Conservation (phyloP, 2,888 invertebrate genomes). For the Alcis repandata region DNA sequence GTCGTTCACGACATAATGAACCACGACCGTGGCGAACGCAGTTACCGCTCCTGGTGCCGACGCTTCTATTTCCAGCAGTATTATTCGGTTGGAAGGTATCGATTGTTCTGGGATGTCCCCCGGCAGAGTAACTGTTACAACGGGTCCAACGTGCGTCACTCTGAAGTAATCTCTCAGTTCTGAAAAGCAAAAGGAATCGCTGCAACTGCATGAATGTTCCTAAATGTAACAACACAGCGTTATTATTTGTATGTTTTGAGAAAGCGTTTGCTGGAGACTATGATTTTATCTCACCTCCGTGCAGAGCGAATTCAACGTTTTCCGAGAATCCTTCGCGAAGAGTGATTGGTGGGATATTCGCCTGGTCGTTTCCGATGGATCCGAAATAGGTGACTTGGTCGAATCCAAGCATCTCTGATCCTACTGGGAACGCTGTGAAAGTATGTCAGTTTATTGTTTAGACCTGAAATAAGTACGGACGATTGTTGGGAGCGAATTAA, state of each 20-base stretch:
- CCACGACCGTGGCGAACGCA: slow-evolving; percentile 51
- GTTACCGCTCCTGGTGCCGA: slow-evolving; percentile 43
- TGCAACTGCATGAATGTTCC: neutral
- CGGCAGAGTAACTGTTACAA: slow-evolving; percentile 16
- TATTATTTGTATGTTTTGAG: neutral
- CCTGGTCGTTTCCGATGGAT: slow-evolving; percentile 42
- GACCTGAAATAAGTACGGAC: too few relatives aligned
- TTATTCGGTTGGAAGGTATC: slow-evolving; percentile 49
- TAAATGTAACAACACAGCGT: neutral
- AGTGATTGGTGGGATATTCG: slow-evolving; percentile 49
- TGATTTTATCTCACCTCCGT: slow-evolving; percentile 4
- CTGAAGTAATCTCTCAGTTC: slow-evolving; percentile 23
- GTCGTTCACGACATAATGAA: slow-evolving; percentile 42
- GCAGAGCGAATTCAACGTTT: slow-evolving; percentile 47
- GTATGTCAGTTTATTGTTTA: neutral
- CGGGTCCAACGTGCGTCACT: slow-evolving; percentile 7
- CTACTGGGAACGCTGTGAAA: slow-evolving; percentile 31
- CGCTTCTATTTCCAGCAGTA: slow-evolving; percentile 53
- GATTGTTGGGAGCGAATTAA: too few relatives aligned
- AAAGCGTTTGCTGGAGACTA: neutral
- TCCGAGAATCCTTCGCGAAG: slow-evolving; percentile 52
- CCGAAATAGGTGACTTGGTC: slow-evolving; percentile 52
- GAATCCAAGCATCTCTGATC: slow-evolving; percentile 47
- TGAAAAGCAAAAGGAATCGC: slow-evolving; percentile 2
- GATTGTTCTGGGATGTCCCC: slow-evolving; percentile 49